A percentile compares a stretch with the other conserved stretches of the same genome.
These are phyloP conservation scores for Pongo pygmaeus DNA, from an alignment of 2,113 vertebrate species.

Conservation along the genomic window DNA sequence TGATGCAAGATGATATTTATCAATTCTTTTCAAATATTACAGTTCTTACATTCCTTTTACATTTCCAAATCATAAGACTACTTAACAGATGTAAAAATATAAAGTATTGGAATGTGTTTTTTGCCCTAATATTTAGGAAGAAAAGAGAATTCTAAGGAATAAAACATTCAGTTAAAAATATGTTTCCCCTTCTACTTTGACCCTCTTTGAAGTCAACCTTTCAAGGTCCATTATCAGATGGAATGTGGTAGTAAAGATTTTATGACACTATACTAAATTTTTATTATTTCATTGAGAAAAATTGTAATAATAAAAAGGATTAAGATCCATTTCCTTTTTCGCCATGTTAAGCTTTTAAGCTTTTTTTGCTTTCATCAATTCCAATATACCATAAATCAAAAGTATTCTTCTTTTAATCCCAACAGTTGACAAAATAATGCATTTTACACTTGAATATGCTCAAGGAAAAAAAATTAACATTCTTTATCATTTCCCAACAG, in stretches of 20 bases:
- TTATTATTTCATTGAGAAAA: conserved; percentile 87
- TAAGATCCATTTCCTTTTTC: conserved; percentile 78
- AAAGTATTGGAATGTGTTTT: conserved; percentile 14
- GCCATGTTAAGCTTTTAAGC: conserved; percentile 66
- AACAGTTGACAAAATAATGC: conserved; percentile 82
- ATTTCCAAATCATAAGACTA: conserved; percentile 21
- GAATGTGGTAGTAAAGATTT: conserved; percentile 84
- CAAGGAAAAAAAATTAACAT: conserved; percentile 86
- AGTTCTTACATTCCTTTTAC: background rate
- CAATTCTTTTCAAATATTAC: background rate
- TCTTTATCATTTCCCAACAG: conserved; percentile 88
- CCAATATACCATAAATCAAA: conserved; percentile 81
- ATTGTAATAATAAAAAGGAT: conserved; percentile 93
- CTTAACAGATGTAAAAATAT: conserved; percentile 10
- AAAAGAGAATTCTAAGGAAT: conserved; percentile 72
- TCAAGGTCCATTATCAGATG: conserved; percentile 81
- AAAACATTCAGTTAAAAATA: conserved; percentile 77
- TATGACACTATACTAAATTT: conserved; percentile 86
- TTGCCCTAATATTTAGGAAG: background rate
- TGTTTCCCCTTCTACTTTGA: conserved; percentile 72
- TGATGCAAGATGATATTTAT: conserved; percentile 27
- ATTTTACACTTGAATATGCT: conserved; percentile 84
- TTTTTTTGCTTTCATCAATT: conserved; percentile 76
- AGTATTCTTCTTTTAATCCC: conserved; percentile 77
- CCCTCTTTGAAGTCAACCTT: conserved; percentile 81